Evolutionary conservation across 1,140 invertebrate genomes (phyloP), one percentile per base, ranked within the genome.

Genomic region (Stegodyphus mimosarum): DNA sequence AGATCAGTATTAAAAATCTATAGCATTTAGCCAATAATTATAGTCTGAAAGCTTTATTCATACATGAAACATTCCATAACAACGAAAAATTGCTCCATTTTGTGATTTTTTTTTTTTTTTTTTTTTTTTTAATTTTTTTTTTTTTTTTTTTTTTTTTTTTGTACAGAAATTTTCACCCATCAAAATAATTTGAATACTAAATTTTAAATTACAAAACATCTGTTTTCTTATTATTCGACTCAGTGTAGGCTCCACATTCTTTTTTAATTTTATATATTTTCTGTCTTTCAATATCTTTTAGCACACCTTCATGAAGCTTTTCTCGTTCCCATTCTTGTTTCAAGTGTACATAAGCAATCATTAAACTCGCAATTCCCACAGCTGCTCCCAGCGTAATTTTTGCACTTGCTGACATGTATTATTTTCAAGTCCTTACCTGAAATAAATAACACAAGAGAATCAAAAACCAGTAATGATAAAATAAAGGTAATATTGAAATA

Each of bases 201-300:
- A 60, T 2, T 60, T 9, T 60, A 60, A 60, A 60, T 60, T 60
- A 10, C 15, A 60, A 10, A 10, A 15, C 9, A 60, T 10, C 55
- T 10, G 55, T 60, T 60, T 60, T 60, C 55, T 15, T 10, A 9
- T 60, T 5, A 10, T 60, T 60, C 5, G 9, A 10, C 15, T 60
- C 55, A 55, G 53, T 55, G 13, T 55, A 13, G 9, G 55, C 55
- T 60, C 5, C 9, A 60, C 5, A 15, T 60, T 10, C 55, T 15
- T 60, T 60, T 10, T 10, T 60, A 10, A 60, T 60, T 15, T 60
- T 60, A 10, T 15, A 10, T 15, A 60, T 18, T 72, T 52, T 78
- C 64, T 86, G 83, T 64, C 83, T 86, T 72, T 86, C 83, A 6
- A 60, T 71, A 51, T 86, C 83, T 86, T 86, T 86, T 7, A 86